phyloP scores from a whole-genome alignment of 2,797 vertebrate genomes.

The Heteromormyrus szaboi region DNA sequence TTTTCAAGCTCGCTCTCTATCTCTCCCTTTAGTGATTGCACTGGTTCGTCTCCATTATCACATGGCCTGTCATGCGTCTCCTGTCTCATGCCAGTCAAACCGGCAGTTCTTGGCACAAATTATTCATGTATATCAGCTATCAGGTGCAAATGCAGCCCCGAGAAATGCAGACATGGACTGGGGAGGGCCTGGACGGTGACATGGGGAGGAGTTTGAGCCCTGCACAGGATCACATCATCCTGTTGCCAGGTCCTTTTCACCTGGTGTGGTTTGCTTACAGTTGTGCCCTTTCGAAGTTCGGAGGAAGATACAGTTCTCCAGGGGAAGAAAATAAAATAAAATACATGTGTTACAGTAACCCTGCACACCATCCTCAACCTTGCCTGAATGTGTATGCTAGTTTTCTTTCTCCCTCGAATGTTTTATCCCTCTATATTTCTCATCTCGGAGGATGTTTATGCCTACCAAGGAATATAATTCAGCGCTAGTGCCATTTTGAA shows the following conservation, averaged over 20 bases:
- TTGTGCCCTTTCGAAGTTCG: constrained; percentile 11
- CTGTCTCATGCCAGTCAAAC: constrained; percentile 13
- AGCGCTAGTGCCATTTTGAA: constrained; percentile 5
- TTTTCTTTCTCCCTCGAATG: not conserved
- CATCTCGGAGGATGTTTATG: not conserved
- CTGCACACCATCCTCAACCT: not conserved
- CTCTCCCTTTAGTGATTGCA: constrained; percentile 17
- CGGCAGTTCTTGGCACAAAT: constrained; percentile 20
- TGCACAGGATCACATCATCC: not conserved
- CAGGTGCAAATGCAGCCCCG: not conserved
- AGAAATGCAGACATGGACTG: not conserved
- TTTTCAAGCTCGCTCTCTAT: not conserved
- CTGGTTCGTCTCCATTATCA: not conserved
- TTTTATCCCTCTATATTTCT: not conserved
- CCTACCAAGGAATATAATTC: constrained; percentile 23
- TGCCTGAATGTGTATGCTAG: not conserved
- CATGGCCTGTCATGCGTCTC: not conserved
- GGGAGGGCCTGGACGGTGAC: not conserved
- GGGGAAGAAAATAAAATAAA: not conserved
- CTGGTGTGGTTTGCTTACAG: not conserved
- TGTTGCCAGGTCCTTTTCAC: not conserved
- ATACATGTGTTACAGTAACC: not conserved
- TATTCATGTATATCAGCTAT: constrained; percentile 14
- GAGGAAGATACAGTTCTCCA: not conserved
- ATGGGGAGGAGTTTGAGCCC: not conserved